Evolutionary conservation across 23 tunicate genomes (phyloP), one percentile per base, ranked within the genome.

Genomic region (Styela plicata): DNA sequence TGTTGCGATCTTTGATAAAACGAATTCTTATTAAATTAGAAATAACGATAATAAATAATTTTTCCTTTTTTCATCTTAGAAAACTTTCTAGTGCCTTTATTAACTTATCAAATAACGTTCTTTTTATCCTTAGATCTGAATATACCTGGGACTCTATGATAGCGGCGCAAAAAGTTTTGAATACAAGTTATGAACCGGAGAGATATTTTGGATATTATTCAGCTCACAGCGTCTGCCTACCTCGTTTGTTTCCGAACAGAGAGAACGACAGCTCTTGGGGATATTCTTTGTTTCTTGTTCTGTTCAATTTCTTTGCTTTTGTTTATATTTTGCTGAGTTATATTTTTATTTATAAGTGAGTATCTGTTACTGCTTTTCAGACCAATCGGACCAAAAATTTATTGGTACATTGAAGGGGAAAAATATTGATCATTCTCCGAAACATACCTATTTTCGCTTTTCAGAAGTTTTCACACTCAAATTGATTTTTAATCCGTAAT

Each of bases 211-310:
- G 97, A 63, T 86, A 91, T 65, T 91, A 91, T 84, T 86, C 97
- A 2, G 97, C 97, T 0, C 87, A 91, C 64, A 89, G 97, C 2
- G 97, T 91, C 0, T 91, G 97, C 36, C 85, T 91, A 25, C 97
- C 97, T 27, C 97, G 89, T 0, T 57, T 91, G 3, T 91, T 86
- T 69, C 90, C 97, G 34, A 84, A 83, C 74, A 82, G 78, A 28
- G n/a, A 27, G 36, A 26, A 35, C 26, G 97, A 91, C 74, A 53
- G 77, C 1, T 78, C 97, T 7, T 91, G 97, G 97, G 97, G 97
- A 63, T 86, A 76, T 78, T 86, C 97, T n/a, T 83, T 91, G 36
- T 74, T 79, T 20, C 52, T 91, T 5, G 65, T 91, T 44, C 78
- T 76, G 21, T n/a, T 91, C 17, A 86, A 91, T 69, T 91, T 86